Evolutionary conservation across 1,140 invertebrate species (phyloP), one percentile per base, ranked within the genome.

Genomic region (Helicoverpa zea): DNA sequence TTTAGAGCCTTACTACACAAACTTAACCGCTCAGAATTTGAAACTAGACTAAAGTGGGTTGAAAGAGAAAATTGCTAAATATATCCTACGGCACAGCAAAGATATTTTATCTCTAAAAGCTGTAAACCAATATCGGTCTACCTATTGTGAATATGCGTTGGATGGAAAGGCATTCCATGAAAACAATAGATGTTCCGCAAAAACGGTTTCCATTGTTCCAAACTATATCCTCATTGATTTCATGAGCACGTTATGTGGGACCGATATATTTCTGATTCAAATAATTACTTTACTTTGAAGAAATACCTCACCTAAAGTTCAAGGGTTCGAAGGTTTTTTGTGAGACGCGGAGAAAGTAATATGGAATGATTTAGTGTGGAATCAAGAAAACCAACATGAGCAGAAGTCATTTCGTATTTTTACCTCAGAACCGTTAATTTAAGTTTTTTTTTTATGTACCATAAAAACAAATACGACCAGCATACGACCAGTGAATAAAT

Each of bases 171-270:
- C 88, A 90, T 90, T 88, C 70, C 29, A 74, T 78, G 85, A 82
- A 88, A 90, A 92, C 91, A 92, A 92, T 91, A 81, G 87, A 75
- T 79, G 86, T 89, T 88, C 84, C 82, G 85, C 80, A 82, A 86
- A 87, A 88, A 83, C 83, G 86, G 81, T 76, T 89, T 84, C 87
- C 84, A 90, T 91, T 90, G 88, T 91, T 87, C 83, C 80, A 52
- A 51, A 66, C 29, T 66, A 43, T 51, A 52, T 16, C n/a, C 61
- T 47, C 18, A 47, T 61, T 4, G 47, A 76, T 59, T 61, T 76
- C 13, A 51, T 76, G n/a, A 30, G 13, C 43, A n/a, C 43, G 14
- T 16, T 29, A 23, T 2, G 0, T 23, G 43, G 12, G 3, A 12
- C 10, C 11, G 11, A 23, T 11, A 58, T 23, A 9, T 58, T 23